Evolutionary conservation across 2,888 invertebrate species (phyloP).

Genomic region (Drosophila suboccidentalis): DNA sequence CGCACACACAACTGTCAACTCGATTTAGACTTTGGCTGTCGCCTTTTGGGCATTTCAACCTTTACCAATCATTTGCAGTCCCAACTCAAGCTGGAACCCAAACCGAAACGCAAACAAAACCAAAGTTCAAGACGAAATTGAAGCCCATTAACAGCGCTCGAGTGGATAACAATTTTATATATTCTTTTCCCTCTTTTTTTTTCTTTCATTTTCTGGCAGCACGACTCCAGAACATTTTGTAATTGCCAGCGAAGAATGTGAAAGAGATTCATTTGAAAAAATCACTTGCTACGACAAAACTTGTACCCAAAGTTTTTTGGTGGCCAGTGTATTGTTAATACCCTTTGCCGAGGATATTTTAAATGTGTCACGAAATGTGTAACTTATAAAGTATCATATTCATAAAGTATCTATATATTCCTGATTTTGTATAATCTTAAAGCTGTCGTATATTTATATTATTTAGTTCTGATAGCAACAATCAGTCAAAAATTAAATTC

Average conservation of each 20-base stretch:
- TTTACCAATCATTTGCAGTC: slow-evolving; percentile 66
- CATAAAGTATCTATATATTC: background rate
- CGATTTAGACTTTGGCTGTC: slow-evolving; percentile 22
- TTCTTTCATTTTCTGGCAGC: slow-evolving; percentile 1
- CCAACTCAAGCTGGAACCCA: slow-evolving; percentile 16
- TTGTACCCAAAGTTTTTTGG: slow-evolving; percentile 53
- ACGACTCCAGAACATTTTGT: slow-evolving; percentile 36
- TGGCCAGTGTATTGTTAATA: slow-evolving; percentile 24
- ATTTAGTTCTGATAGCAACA: no score
- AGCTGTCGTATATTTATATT: no score
- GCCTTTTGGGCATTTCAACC: slow-evolving; percentile 48
- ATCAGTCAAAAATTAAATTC: background rate
- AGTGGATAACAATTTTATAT: slow-evolving; percentile 58
- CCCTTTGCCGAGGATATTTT: background rate
- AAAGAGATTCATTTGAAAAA: slow-evolving; percentile 49
- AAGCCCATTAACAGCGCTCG: slow-evolving; percentile 72
- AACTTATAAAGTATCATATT: background rate
- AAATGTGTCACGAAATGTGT: background rate
- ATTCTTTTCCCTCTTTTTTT: background rate
- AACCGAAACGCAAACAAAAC: slow-evolving; percentile 38
- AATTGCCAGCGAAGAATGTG: slow-evolving; percentile 47
- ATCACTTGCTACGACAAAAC: slow-evolving; percentile 43
- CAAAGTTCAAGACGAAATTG: slow-evolving; percentile 46
- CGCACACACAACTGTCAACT: slow-evolving; percentile 49
- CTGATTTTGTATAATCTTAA: no score